Evolutionary conservation across 2,113 vertebrate species (phyloP), one percentile per base, ranked within the genome.

Genomic region (Strix uralensis): DNA sequence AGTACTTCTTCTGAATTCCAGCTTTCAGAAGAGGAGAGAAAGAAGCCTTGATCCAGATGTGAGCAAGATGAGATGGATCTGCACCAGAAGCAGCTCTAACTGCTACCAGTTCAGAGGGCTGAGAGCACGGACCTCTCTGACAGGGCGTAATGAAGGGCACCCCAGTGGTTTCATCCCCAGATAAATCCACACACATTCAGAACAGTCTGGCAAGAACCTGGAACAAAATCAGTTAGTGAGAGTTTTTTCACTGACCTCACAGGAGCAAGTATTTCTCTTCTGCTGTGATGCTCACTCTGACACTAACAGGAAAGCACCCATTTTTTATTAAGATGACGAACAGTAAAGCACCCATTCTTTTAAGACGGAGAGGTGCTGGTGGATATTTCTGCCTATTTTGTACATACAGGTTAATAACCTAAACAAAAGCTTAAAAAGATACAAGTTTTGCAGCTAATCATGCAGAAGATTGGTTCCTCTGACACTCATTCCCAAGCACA

Each of bases 241-340:
- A 93, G 51, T 66, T 96, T 96, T 97, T 81, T 73, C 72, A 78
- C 58, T 91, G 92, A 94, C 65, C 70, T 95, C 82, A 88, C 47
- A 81, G 78, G 16, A 74, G 27, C 49, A 89, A 65, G 54, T 65
- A 25, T 67, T 81, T 57, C 44, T 92, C 15, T 72, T 46, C 32
- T 79, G 57, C 86, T 72, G 44, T 36, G 67, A 75, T 7, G 16
- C 27, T 82, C 32, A 42, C 19, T 42, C 46, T 70, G 62, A 82
- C 0, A 4, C 71, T 47, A 93, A 27, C 7, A 73, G 46, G 46
- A 91, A 91, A 92, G 77, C 51, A 88, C 18, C 23, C 25, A 23
- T 42, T 86, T 90, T 78, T 90, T 15, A 8, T 78, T 73, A 61
- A 49, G 72, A 65, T 65, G 54, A 86, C 47, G 71, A 93, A 70